phyloP scores from a whole-genome alignment of 2,888 invertebrate species.

The Cheilosia impressa region DNA sequence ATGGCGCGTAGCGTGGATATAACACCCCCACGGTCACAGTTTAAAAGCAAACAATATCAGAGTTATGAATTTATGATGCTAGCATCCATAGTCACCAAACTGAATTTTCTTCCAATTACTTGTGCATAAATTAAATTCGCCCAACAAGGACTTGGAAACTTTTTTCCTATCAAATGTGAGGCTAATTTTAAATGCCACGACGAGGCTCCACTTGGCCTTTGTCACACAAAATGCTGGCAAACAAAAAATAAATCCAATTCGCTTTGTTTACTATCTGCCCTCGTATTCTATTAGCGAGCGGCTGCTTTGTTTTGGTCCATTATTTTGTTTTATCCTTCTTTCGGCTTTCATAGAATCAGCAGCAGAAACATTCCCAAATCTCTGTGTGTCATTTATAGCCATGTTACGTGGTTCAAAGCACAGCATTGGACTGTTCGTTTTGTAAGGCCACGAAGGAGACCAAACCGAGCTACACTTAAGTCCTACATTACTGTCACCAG shows the following conservation, averaged over 20 bases:
- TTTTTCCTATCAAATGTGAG: slow-evolving; percentile 20
- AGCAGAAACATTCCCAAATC: slow-evolving; percentile 36
- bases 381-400: slow-evolving; percentile 56
- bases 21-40: not conserved
- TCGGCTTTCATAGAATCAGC: slow-evolving; percentile 27
- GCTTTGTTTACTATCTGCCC: slow-evolving; percentile 59
- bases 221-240: slow-evolving; percentile 17
- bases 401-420: slow-evolving; percentile 27
- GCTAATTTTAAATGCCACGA: slow-evolving; percentile 21
- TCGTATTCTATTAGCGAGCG: slow-evolving; percentile 58
- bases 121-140: slow-evolving; percentile 36
- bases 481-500: not conserved
- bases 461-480: slow-evolving; percentile 32
- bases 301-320: slow-evolving; percentile 23
- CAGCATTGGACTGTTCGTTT: slow-evolving; percentile 16
- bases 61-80: not conserved
- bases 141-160: slow-evolving; percentile 8
- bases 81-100: not conserved
- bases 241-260: slow-evolving; percentile 40
- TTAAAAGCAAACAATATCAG: slow-evolving; percentile 15
- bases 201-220: slow-evolving; percentile 6
- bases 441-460: slow-evolving; percentile 29
- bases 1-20: slow-evolving; percentile 6
- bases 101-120: slow-evolving; percentile 10
- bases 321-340: not conserved